Base-by-base conservation (phyloP, 2,113 vertebrate genomes). In the Marmota flaviventris region DNA sequence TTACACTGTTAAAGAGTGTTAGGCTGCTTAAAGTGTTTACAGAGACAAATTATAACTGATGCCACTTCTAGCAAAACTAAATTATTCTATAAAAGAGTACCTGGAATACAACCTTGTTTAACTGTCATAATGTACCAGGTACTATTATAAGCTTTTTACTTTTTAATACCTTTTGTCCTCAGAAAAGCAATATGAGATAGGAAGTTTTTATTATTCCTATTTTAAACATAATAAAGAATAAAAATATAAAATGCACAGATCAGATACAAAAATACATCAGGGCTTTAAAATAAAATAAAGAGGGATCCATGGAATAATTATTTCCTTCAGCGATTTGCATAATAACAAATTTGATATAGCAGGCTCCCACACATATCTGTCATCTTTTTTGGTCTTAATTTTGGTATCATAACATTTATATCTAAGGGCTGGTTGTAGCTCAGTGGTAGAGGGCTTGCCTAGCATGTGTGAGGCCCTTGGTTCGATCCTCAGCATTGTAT, bases 371-470 rank as follows among this genome's bases (percentile, higher is more conserved):
- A 83, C 12, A 91, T 45, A 32, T 2, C 6, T 42, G 61, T 7
- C 81, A 85, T 45, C 58, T 42, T 85, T 32, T 78, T 85, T 79
- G 61, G 84, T 91, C 85, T 81, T 88, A 97, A 93, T 79, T 83
- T 92, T 63, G 34, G 17, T 56, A 92, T 12, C 25, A 53, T 69
- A 93, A 87, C 81, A 78, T 10, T 86, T 85, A 94, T 58, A 85
- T 13, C 73, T 34, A 75, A 58, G 20, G 51, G 51, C 51, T 53
- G 51, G 51, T 53, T 53, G 13, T 53, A 53, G 14, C 51, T 53
- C 51, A 16, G 51, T 53, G 51, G 51, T 53, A 53, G 51, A 53
- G 51, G 13, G 14, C 51, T 53, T 53, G 14, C 51, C 51, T 53
- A 53, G 51, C 51, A 53, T 16, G 14, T 53, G 51, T 53, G 51